phyloP scores from a whole-genome alignment of 2,113 vertebrate genomes.

The Petromus typicus region DNA sequence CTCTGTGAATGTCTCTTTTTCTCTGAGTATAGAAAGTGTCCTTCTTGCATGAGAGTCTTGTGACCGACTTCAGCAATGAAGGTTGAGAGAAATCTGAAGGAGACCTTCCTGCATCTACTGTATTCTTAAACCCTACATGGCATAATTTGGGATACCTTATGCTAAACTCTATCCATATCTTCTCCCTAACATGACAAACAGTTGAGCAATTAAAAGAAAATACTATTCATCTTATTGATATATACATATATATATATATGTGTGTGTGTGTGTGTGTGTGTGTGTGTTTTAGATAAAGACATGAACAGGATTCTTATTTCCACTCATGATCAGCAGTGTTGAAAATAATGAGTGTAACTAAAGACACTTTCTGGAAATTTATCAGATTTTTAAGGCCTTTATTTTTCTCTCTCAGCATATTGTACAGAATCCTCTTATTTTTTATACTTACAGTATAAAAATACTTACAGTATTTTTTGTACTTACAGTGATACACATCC shows the following conservation, averaged over 20 bases:
- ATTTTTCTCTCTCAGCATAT: slow-evolving; percentile 56
- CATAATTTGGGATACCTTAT: not conserved
- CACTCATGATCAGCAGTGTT: not conserved
- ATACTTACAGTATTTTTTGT: too few relatives aligned
- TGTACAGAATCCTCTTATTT: slow-evolving; percentile 19
- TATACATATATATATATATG: not conserved
- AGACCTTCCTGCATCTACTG: not conserved
- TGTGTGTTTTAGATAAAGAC: not conserved
- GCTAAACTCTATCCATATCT: not conserved
- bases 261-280: too few relatives aligned
- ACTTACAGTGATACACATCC: slow-evolving; percentile 47
- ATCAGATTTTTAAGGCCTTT: slow-evolving; percentile 65
- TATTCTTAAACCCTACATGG: not conserved
- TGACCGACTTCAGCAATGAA: not conserved
- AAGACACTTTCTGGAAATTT: not conserved
- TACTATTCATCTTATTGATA: slow-evolving; percentile 12
- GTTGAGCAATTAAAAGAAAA: not conserved
- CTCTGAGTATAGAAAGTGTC: not conserved
- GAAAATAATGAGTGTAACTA: not conserved
- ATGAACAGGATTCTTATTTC: slow-evolving; percentile 26
- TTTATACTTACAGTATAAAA: too few relatives aligned
- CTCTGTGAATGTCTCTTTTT: not conserved
- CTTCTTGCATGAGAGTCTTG: not conserved
- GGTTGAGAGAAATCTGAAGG: not conserved
- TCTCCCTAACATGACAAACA: not conserved